A percentile compares a stretch with the other conserved stretches of the same genome.
These are phyloP conservation scores for Hippotragus niger DNA, from an alignment of 2,113 vertebrate species.

Conservation along the genomic window DNA sequence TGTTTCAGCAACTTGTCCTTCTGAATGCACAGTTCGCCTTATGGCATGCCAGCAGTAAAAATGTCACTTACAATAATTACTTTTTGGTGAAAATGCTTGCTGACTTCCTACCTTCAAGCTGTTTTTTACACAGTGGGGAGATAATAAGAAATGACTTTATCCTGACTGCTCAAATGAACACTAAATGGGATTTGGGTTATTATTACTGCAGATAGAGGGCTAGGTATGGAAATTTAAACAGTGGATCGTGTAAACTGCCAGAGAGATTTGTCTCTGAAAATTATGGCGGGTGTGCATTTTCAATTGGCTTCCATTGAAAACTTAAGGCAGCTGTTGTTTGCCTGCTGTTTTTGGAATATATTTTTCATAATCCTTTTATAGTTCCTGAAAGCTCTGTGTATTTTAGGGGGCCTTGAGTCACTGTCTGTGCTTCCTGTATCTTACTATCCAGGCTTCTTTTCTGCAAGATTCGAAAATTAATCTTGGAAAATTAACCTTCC, in stretches of 20 bases:
- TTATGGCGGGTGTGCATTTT: conserved; percentile 69
- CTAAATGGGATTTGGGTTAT: conserved; percentile 91
- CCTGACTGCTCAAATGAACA: conserved; percentile 99
- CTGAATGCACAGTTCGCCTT: conserved; percentile 84
- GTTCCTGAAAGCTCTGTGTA: conserved; percentile 61
- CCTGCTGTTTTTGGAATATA: conserved; percentile 76
- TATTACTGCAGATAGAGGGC: conserved; percentile 80
- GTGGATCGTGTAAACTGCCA: conserved; percentile 75
- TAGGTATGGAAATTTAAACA: conserved; percentile 79
- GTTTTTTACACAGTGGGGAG: conserved; percentile 97
- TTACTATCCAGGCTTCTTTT: neutral
- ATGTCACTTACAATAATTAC: conserved; percentile 93
- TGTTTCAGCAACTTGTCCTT: conserved; percentile 88
- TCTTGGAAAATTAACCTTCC: neutral
- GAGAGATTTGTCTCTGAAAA: conserved; percentile 79
- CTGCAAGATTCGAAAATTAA: neutral
- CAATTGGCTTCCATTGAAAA: conserved; percentile 70
- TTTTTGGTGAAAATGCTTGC: conserved; percentile 90
- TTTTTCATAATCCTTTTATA: conserved; percentile 80
- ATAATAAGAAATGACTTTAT: conserved; percentile 98
- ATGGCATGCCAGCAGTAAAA: conserved; percentile 92
- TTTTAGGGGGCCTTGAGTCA: conserved; percentile 36
- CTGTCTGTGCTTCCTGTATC: conserved; percentile 1
- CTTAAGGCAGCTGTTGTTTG: conserved; percentile 76
- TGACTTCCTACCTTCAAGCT: conserved; percentile 91